Base-by-base conservation (phyloP, 2,797 vertebrate genomes). In the Gymnothorax reevesii region DNA sequence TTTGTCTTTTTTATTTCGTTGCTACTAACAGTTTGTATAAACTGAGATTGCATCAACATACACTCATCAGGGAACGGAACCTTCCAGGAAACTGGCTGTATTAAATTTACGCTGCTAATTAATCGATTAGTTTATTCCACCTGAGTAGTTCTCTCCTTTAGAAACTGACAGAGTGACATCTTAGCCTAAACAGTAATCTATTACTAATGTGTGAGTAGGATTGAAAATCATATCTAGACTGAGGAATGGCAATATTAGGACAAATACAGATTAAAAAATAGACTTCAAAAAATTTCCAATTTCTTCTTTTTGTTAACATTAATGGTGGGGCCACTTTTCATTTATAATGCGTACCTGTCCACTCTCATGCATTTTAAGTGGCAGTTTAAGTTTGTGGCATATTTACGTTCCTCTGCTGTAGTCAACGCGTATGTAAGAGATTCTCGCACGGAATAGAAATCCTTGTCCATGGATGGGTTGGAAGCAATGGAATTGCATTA, bases 81-180 rank as follows among this genome's bases (percentile, higher is more conserved):
- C 52, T 75, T 71, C 57, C 84, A 66, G 62, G 15, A 20, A 1
- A 25, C 42, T 12, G 25, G 57, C 17, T 66, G 80, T 83, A 84
- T 86, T 86, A 79, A 69, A 86, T 79, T 79, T 20, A 69, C 57
- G 57, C 82, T 75, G 59, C 60, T 88, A 80, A 88, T 83, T 83
- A 84, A 88, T 86, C 84, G 64, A 88, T 84, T 57, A 83, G 82
- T 52, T 84, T 57, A 87, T 69, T 64, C 62, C 49, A 79, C 84
- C 82, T 22, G 59, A 87, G 84, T 57, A 73, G 8, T 42, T 62
- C n/a, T 33, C 62, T 22, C 20, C 22, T 5, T 4, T 33, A 3
- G 83, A 82, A 25, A 42, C 33, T 42, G 33, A 59, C 20, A 69
- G 83, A 75, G 86, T 79, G 25, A 57, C 86, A 75, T 82, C 84